Conservation (phyloP, 2,797 vertebrate species). For the Cryptoblepharus egeriae region DNA sequence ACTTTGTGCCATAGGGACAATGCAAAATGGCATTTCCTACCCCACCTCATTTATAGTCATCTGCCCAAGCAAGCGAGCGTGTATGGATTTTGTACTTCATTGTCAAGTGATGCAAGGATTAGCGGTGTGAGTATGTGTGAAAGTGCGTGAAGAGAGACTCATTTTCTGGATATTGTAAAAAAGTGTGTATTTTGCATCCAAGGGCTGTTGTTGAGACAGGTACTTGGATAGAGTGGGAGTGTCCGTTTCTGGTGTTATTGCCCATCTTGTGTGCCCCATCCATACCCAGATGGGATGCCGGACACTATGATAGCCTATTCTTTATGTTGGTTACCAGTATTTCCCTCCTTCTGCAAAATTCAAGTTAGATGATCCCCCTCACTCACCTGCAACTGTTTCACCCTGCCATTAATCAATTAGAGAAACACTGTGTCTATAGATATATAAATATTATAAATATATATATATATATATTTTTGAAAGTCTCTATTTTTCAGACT, state of each 20-base stretch:
- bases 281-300: background rate
- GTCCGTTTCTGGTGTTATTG: background rate
- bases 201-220: constrained; percentile 43
- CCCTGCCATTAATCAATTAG: constrained; percentile 60
- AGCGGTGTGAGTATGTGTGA: constrained; percentile 15
- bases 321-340: constrained; percentile 50
- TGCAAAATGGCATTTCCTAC: background rate
- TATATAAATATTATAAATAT: constrained; percentile 75
- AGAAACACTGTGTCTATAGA: constrained; percentile 77
- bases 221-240: constrained; percentile 43
- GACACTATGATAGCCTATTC: constrained; percentile 43
- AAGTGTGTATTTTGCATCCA: constrained; percentile 34
- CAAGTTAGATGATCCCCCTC: constrained; percentile 50
- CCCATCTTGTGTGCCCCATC: background rate
- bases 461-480: constrained; percentile 70
- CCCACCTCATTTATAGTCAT: background rate
- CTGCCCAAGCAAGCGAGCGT: constrained; percentile 13
- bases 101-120: constrained; percentile 26
- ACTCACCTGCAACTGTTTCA: constrained; percentile 63
- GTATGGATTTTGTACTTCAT: constrained; percentile 5
- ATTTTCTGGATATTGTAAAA: constrained; percentile 49
- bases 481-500: constrained; percentile 76
- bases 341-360: constrained; percentile 75
- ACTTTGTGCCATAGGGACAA: background rate
- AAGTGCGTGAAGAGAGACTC: constrained; percentile 31